phyloP scores from a whole-genome alignment of 1,140 invertebrate species.

The Lordiphosa collinella region DNA sequence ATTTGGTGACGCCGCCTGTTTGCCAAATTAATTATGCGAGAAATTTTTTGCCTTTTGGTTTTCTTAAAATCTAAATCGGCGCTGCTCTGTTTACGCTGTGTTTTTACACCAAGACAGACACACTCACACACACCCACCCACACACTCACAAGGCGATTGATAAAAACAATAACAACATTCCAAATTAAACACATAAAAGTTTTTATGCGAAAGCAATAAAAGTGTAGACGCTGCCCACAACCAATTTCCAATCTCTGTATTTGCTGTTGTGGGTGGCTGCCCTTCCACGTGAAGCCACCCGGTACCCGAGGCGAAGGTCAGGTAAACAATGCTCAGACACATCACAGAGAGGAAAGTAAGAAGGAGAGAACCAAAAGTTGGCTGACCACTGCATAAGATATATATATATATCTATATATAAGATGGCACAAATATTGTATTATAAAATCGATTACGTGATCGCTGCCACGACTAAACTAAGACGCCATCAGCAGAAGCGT shows the following conservation, averaged over 20 bases:
- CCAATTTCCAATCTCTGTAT: conserved; percentile 33
- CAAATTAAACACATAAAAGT: conserved; percentile 75
- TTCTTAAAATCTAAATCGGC: conserved; percentile 36
- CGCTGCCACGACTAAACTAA: conserved; percentile 39
- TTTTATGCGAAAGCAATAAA: conserved; percentile 68
- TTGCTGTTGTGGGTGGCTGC: conserved; percentile 38
- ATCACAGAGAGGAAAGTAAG: conserved; percentile 11
- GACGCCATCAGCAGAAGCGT: conserved; percentile 51
- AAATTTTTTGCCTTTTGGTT: conserved; percentile 27
- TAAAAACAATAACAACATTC: conserved; percentile 76
- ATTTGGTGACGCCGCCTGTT: conserved; percentile 30
- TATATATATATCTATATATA: not conserved
- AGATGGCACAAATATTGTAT: conserved; percentile 25
- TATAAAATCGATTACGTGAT: conserved; percentile 77
- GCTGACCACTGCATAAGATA: conserved; percentile 20
- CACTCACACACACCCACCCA: conserved; percentile 10
- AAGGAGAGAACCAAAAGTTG: conserved; percentile 31
- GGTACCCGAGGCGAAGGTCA: conserved; percentile 57
- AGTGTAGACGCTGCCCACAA: conserved; percentile 54
- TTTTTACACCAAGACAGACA: conserved; percentile 42
- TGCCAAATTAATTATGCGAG: conserved; percentile 66
- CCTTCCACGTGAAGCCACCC: conserved; percentile 34
- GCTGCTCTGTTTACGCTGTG: conserved; percentile 48
- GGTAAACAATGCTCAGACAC: conserved; percentile 53
- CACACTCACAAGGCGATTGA: conserved; percentile 38